phyloP scores from a whole-genome alignment of 2,797 vertebrate species.

The Chiropotes sagulatus region DNA sequence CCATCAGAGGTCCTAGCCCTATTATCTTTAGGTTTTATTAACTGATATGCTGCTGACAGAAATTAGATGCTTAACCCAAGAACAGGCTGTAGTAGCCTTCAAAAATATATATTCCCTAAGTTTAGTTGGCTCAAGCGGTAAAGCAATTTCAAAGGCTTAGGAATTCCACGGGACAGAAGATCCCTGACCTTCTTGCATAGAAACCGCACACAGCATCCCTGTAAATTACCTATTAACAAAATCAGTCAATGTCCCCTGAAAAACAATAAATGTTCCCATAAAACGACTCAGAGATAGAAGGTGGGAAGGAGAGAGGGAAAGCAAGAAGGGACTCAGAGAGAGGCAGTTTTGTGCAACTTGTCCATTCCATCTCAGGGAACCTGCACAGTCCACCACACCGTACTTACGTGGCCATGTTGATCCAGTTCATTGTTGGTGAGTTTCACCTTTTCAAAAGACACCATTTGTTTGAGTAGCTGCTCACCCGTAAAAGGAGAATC shows the following conservation, averaged over 20 bases:
- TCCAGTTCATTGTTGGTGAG: constrained; percentile 99
- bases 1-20: not conserved
- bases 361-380: not conserved
- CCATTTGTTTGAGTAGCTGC: constrained; percentile 98
- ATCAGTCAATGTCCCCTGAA: not conserved
- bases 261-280: not conserved
- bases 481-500: constrained; percentile 98
- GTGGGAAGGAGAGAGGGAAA: not conserved
- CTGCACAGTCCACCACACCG: rapidly evolving
- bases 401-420: constrained; percentile 97
- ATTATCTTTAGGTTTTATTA: not conserved
- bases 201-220: not conserved
- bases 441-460: constrained; percentile 99
- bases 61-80: not conserved
- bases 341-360: not conserved
- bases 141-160: not conserved
- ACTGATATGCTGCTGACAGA: not conserved
- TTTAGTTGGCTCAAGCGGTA: not conserved
- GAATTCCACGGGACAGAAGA: not conserved
- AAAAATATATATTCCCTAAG: not conserved
- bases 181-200: not conserved
- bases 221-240: not conserved
- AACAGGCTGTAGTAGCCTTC: not conserved
- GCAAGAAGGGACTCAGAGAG: not conserved
- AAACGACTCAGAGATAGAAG: not conserved